Evolutionary conservation across 2,113 vertebrate genomes (phyloP).

Genomic region (Tympanuchus pallidicinctus): DNA sequence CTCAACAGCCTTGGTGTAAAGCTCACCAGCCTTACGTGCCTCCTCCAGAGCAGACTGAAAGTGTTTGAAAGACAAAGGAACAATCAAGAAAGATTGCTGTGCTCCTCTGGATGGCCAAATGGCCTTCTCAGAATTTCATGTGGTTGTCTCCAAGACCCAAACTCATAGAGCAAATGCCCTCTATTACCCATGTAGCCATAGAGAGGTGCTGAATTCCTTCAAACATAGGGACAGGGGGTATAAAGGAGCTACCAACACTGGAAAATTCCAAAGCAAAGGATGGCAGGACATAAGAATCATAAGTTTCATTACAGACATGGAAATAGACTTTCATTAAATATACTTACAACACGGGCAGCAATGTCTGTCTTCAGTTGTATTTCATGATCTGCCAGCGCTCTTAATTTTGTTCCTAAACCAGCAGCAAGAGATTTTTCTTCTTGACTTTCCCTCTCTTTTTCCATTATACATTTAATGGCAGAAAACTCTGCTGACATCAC

Average conservation of each 20-base stretch:
- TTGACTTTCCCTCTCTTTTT: constrained; percentile 25
- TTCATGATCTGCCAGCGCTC: constrained; percentile 65
- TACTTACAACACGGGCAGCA: constrained; percentile 83
- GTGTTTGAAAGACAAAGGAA: constrained; percentile 21
- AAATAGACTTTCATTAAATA: not conserved
- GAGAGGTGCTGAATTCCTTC: not conserved
- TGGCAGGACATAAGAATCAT: not conserved
- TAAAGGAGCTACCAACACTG: not conserved
- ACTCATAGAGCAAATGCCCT: not conserved
- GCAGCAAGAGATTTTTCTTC: not conserved
- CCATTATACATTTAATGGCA: constrained; percentile 68
- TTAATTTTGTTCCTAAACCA: constrained; percentile 33
- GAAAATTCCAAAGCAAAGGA: not conserved
- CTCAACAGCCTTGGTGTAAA: constrained; percentile 70
- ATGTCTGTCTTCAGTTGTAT: constrained; percentile 75
- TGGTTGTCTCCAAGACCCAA: not conserved
- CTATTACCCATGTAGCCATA: not conserved
- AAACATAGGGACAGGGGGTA: not conserved
- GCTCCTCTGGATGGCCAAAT: not conserved
- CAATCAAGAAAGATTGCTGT: not conserved
- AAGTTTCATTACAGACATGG: not conserved
- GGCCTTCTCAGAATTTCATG: not conserved
- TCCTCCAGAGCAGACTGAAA: constrained; percentile 78
- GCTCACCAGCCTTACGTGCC: constrained; percentile 69
- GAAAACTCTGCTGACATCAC: constrained; percentile 76